Percentiles rank a stretch among this genome's conserved stretches.
Evolutionary conservation across 2,797 vertebrate species (phyloP).

Genomic region (Enteromius trimaculatus): DNA sequence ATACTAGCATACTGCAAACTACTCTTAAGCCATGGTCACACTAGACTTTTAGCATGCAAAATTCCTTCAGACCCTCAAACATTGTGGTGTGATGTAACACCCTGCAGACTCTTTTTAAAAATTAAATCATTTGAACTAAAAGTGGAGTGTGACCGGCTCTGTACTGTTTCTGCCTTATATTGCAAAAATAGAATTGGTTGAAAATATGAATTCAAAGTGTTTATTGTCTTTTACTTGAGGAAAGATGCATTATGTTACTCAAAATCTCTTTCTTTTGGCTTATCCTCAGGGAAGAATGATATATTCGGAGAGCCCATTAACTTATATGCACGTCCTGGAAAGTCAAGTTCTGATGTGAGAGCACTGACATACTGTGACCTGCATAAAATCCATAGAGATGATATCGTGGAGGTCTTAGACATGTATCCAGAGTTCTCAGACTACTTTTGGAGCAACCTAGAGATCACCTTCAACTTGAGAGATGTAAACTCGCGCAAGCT

Average conservation of each 20-base stretch:
- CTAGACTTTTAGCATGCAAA: neutral
- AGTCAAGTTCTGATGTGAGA: slow-evolving; percentile 86
- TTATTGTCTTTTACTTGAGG: neutral
- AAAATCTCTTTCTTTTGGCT: neutral
- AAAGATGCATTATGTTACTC: neutral
- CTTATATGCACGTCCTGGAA: slow-evolving; percentile 82
- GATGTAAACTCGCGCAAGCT: slow-evolving; percentile 75
- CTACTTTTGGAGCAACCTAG: slow-evolving; percentile 90
- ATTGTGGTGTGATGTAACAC: neutral
- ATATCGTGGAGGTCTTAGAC: slow-evolving; percentile 88
- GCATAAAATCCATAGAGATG: slow-evolving; percentile 89
- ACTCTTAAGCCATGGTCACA: neutral
- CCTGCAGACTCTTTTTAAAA: neutral
- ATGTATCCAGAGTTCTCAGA: slow-evolving; percentile 93
- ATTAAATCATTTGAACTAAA: neutral
- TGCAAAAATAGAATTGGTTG: neutral
- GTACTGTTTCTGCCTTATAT: neutral
- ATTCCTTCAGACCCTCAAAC: neutral
- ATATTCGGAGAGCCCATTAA: slow-evolving; percentile 90
- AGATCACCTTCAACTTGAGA: slow-evolving; percentile 91
- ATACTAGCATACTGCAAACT: neutral
- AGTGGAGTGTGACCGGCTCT: neutral
- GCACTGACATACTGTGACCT: slow-evolving; percentile 91
- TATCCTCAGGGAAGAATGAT: slow-evolving; percentile 85
- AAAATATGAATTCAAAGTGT: neutral